A percentile compares a stretch with the other conserved stretches of the same genome.
phyloP scores from a whole-genome alignment of 2,113 vertebrate genomes.

The Neotoma lepida region DNA sequence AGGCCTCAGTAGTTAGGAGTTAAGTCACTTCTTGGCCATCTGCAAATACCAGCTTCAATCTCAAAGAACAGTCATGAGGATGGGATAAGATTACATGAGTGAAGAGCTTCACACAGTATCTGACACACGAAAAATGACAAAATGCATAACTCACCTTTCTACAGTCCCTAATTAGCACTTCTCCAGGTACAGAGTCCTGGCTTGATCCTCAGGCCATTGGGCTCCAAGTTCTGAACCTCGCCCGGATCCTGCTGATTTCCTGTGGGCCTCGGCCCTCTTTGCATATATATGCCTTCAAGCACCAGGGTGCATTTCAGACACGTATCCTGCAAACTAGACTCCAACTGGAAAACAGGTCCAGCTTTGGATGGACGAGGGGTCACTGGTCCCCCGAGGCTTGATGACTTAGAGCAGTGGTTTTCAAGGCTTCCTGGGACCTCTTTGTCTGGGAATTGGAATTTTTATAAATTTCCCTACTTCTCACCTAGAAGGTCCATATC shows the following conservation, averaged over 20 bases:
- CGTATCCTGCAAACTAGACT: background rate
- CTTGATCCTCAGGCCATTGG: background rate
- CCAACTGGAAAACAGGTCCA: background rate
- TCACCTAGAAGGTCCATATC: background rate
- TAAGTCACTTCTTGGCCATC: background rate
- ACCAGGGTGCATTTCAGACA: constrained; percentile 42
- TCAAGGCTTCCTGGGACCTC: background rate
- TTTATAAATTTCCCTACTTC: background rate
- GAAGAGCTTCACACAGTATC: background rate
- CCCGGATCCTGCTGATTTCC: constrained; percentile 19
- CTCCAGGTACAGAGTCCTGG: background rate
- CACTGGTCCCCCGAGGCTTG: background rate
- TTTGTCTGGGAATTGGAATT: background rate
- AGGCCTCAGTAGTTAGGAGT: background rate
- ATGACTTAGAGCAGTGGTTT: background rate
- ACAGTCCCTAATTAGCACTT: background rate
- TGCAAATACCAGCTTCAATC: background rate
- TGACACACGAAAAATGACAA: background rate
- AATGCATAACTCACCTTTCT: background rate
- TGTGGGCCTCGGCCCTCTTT: constrained; percentile 17
- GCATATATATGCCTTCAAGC: background rate
- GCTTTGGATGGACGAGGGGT: background rate
- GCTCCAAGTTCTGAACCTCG: background rate
- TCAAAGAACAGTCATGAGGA: background rate
- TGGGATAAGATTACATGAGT: background rate